phyloP scores from a whole-genome alignment of 23 tunicate genomes.

The Aplidium turbinatum region DNA sequence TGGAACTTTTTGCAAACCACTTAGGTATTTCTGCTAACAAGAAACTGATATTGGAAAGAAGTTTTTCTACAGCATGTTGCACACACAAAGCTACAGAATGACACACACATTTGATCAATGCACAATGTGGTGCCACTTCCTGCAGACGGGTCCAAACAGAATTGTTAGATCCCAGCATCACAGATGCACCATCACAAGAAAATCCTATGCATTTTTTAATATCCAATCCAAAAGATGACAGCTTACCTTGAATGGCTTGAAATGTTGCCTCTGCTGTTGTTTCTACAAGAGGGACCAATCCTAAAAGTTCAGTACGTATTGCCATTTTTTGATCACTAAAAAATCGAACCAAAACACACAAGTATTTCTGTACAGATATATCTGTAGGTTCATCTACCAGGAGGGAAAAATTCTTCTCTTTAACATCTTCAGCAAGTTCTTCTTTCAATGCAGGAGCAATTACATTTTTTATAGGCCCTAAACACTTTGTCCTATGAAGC shows the following conservation, averaged over 20 bases:
- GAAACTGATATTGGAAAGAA: conserved; percentile 30
- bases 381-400: conserved; percentile 40
- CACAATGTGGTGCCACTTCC: conserved; percentile 22
- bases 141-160: conserved; percentile 45
- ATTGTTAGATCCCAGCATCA: conserved; percentile 45
- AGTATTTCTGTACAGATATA: conserved; percentile 28
- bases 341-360: conserved; percentile 42
- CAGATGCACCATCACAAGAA: conserved; percentile 40
- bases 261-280: conserved; percentile 29
- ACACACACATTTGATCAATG: conserved; percentile 37
- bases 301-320: conserved; percentile 16
- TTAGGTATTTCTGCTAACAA: conserved; percentile 20
- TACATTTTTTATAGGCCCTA: conserved; percentile 13
- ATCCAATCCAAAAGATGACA: background rate
- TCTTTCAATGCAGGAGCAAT: conserved; percentile 29
- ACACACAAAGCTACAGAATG: conserved; percentile 48
- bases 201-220: conserved; percentile 22
- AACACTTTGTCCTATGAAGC: conserved; percentile 32
- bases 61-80: conserved; percentile 30
- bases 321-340: conserved; percentile 12
- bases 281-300: conserved; percentile 24
- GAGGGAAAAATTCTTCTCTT: conserved; percentile 6
- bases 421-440: conserved; percentile 3
- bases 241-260: conserved; percentile 11
- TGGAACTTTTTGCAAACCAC: conserved; percentile 35